Evolutionary conservation across 2,797 vertebrate genomes (phyloP).

Genomic region (Choloepus didactylus): DNA sequence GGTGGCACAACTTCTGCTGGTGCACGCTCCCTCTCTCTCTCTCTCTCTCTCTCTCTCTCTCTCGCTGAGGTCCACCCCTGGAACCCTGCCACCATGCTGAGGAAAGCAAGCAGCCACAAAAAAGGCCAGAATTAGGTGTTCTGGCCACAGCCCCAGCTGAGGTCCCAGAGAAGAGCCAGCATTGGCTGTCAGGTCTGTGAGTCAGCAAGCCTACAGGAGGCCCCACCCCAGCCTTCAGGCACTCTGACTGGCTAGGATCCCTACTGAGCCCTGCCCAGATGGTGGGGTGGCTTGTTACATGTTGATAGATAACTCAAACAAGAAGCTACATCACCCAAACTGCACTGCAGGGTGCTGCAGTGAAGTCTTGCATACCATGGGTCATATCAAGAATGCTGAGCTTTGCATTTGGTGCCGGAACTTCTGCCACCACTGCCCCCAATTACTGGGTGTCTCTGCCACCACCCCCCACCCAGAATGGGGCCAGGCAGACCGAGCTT

Average conservation of each 20-base stretch:
- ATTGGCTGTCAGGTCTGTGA: no score
- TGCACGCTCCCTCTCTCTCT: not conserved
- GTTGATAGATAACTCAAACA: not conserved
- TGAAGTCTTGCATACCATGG: not conserved
- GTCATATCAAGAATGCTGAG: not conserved
- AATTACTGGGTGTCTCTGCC: no score
- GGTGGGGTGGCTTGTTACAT: not conserved
- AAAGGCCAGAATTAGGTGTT: not conserved
- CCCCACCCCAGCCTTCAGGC: not conserved
- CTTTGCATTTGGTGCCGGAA: rapidly evolving
- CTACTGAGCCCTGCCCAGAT: not conserved
- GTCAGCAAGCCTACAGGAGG: not conserved
- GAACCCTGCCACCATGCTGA: not conserved
- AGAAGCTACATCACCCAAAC: not conserved
- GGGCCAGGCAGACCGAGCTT: not conserved
- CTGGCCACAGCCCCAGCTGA: not conserved
- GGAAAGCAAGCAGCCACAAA: not conserved
- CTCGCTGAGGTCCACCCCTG: not conserved
- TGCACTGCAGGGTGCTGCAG: rapidly evolving
- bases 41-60: no score
- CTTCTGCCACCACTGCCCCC: not conserved
- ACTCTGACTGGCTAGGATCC: not conserved
- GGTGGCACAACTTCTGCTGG: not conserved
- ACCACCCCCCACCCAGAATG: not conserved
- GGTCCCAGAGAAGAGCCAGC: not conserved